phyloP scores from a whole-genome alignment of 2,888 invertebrate species.

The Torymus aiolomorphi region DNA sequence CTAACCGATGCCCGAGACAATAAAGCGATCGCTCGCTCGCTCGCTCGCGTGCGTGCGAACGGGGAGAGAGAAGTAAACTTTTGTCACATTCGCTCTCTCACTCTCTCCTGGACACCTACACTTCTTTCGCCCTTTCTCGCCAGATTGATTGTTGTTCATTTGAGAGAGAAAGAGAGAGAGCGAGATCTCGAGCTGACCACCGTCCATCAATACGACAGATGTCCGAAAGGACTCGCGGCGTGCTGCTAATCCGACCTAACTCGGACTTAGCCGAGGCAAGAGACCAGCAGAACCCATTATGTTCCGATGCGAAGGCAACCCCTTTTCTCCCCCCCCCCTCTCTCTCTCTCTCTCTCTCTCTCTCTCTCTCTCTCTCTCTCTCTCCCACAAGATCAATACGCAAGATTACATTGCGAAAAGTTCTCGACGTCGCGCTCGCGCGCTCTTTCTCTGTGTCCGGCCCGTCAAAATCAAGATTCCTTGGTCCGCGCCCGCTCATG shows the following conservation, averaged over 20 bases:
- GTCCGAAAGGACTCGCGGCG: constrained; percentile 58
- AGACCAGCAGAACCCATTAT: constrained; percentile 73
- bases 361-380: constrained; percentile 54
- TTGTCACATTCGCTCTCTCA: constrained; percentile 27
- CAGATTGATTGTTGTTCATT: constrained; percentile 72
- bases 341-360: constrained; percentile 53
- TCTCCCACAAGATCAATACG: constrained; percentile 70
- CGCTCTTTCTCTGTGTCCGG: constrained; percentile 33
- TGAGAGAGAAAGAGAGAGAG: constrained; percentile 46
- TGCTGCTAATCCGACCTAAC: constrained; percentile 73
- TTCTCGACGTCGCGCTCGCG: constrained; percentile 60
- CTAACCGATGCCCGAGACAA: constrained; percentile 14
- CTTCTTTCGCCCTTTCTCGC: too few species aligned
- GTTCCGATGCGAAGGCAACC: constrained; percentile 68
- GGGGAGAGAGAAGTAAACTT: constrained; percentile 27
- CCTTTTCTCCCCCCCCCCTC: constrained; percentile 66
- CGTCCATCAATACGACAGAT: constrained; percentile 69
- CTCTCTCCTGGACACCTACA: too few species aligned
- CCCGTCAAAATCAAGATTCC: constrained; percentile 17
- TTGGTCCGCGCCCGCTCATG: not conserved
- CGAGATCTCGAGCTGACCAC: constrained; percentile 69
- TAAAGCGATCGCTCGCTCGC: constrained; percentile 31
- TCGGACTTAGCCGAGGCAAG: constrained; percentile 70
- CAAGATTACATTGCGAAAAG: constrained; percentile 75
- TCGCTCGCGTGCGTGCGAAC: not conserved